These are phyloP conservation scores for Cyclura pinguis DNA, from an alignment of 2,797 vertebrate genomes.

Conservation along the genomic window DNA sequence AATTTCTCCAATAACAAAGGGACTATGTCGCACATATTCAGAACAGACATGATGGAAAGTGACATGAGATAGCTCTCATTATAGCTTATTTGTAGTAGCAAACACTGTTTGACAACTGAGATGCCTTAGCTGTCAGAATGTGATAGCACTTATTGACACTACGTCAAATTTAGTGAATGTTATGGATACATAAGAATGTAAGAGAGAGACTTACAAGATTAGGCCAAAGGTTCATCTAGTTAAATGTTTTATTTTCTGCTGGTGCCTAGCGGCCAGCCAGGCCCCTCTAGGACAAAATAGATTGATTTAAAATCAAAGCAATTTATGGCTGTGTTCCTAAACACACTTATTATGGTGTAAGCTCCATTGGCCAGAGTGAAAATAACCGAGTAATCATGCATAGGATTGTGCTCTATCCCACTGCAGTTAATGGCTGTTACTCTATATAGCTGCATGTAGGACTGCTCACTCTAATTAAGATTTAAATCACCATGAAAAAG, in stretches of 20 bases:
- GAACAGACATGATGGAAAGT: neutral
- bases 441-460: neutral
- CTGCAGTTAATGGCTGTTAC: neutral
- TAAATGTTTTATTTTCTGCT: neutral
- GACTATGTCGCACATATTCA: neutral
- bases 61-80: neutral
- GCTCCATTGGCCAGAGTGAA: neutral
- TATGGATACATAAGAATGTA: neutral
- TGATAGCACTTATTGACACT: neutral
- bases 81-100: neutral
- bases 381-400: neutral
- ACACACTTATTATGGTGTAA: neutral
- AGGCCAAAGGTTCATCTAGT: neutral
- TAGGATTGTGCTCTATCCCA: neutral
- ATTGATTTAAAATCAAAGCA: constrained; percentile 11
- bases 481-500: neutral
- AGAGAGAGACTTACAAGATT: neutral
- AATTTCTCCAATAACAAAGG: too few relatives aligned
- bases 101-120: neutral
- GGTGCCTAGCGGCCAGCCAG: too few relatives aligned
- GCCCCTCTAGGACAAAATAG: neutral
- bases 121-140: neutral
- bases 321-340: neutral
- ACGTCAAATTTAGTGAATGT: neutral
- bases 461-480: neutral